These are phyloP conservation scores for Beaufortia kweichowensis DNA, from an alignment of 2,113 vertebrate species.

Conservation along the genomic window DNA sequence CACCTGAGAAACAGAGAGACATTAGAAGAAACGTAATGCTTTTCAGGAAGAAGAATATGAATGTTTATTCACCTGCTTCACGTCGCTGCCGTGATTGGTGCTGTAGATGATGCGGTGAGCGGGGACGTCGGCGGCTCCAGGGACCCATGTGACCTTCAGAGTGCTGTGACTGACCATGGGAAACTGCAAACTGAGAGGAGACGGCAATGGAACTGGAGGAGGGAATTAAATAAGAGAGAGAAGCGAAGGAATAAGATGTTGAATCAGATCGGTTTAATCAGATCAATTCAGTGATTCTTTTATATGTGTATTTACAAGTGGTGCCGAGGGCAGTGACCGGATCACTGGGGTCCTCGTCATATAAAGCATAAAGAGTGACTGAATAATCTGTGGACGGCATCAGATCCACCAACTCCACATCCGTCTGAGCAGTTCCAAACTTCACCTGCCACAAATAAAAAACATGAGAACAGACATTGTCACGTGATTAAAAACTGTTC, in stretches of 20 bases:
- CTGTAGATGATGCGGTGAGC: slow-evolving; percentile 77
- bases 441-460: slow-evolving; percentile 74
- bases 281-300: no score
- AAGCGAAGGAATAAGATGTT: neutral
- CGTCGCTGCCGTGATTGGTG: slow-evolving; percentile 79
- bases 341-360: slow-evolving; percentile 86
- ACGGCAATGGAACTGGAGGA: slow-evolving; percentile 74
- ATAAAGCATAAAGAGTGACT: slow-evolving; percentile 82
- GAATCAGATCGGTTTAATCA: no score
- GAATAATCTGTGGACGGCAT: slow-evolving; percentile 82
- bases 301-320: slow-evolving; percentile 75
- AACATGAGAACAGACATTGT: slow-evolving; percentile 16
- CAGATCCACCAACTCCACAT: slow-evolving; percentile 78
- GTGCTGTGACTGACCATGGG: slow-evolving; percentile 81
- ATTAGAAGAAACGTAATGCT: neutral
- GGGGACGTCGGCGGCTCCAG: slow-evolving; percentile 58
- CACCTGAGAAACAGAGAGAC: slow-evolving; percentile 65
- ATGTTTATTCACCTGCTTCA: slow-evolving; percentile 75
- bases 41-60: neutral
- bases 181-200: slow-evolving; percentile 77
- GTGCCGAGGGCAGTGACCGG: slow-evolving; percentile 79
- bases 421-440: slow-evolving; percentile 73
- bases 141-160: slow-evolving; percentile 81
- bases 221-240: neutral
- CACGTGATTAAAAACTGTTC: neutral